A percentile compares a stretch with the other conserved stretches of the same genome.
Evolutionary conservation across 2,113 vertebrate species (phyloP).

Genomic region (Hyperopisus bebe): DNA sequence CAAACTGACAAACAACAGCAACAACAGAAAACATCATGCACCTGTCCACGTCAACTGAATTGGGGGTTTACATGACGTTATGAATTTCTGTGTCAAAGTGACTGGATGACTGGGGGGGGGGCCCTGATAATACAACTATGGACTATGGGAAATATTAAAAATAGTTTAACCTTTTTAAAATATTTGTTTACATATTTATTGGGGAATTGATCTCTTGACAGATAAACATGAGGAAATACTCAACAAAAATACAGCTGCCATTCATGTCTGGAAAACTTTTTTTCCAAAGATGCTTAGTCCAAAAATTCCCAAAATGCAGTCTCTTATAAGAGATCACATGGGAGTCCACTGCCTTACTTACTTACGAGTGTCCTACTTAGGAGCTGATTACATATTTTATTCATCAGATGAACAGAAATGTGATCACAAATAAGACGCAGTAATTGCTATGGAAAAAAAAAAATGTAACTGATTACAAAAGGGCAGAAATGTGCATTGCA

Average conservation of each 20-base stretch:
- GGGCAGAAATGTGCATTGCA: background rate
- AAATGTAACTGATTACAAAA: background rate
- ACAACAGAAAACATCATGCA: slow-evolving; percentile 60
- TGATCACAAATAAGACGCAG: background rate
- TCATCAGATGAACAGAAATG: background rate
- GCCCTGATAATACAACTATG: slow-evolving; percentile 61
- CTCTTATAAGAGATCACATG: background rate
- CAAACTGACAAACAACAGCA: slow-evolving; percentile 52
- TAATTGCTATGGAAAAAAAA: background rate
- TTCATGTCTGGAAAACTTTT: slow-evolving; percentile 16
- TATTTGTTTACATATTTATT: slow-evolving; percentile 14
- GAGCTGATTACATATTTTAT: background rate
- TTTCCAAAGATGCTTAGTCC: background rate
- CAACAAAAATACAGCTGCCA: background rate
- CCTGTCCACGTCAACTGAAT: slow-evolving; percentile 64
- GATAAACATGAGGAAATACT: slow-evolving; percentile 12
- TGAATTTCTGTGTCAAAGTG: slow-evolving; percentile 96
- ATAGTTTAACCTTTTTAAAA: background rate
- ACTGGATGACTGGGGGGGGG: slow-evolving; percentile 56
- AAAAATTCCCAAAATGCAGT: background rate
- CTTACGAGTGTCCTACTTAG: background rate
- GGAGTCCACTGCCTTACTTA: background rate
- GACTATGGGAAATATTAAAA: slow-evolving; percentile 46
- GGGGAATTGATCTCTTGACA: slow-evolving; percentile 11
- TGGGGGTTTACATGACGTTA: slow-evolving; percentile 64